These are phyloP conservation scores for Ceramica pisi DNA, from an alignment of 2,888 invertebrate genomes.

Conservation along the genomic window DNA sequence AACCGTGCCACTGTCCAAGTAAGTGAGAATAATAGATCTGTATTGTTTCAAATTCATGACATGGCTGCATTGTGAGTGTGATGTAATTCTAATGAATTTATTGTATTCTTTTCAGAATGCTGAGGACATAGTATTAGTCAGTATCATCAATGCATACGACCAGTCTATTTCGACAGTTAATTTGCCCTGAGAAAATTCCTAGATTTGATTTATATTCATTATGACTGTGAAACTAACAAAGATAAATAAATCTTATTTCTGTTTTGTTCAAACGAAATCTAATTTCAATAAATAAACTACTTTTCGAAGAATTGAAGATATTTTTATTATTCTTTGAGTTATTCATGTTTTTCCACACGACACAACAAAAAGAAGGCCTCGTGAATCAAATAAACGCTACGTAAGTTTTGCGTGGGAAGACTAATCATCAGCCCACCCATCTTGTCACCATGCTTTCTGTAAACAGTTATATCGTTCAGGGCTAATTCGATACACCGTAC, in stretches of 20 bases:
- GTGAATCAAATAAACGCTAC: conserved; percentile 40
- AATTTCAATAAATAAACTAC: conserved; percentile 36
- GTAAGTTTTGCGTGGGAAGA: conserved; percentile 25
- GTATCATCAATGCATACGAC: not conserved
- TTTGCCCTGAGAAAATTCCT: not conserved
- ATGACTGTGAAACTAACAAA: not conserved
- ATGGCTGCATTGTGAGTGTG: no score
- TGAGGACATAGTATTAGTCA: not conserved
- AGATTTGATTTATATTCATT: not conserved
- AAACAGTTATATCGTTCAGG: no score
- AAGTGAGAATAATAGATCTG: not conserved
- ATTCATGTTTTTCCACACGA: conserved; percentile 27
- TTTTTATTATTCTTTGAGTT: conserved; percentile 24
- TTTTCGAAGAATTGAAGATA: not conserved
- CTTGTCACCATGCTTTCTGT: no score
- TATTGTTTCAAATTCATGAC: not conserved
- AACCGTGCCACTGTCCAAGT: conserved; percentile 13
- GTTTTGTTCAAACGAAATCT: conserved; percentile 9
- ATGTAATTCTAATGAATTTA: not conserved
- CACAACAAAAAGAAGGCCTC: conserved; percentile 9
- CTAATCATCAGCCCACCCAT: conserved; percentile 46
- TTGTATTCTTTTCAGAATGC: conserved; percentile 25
- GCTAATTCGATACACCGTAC: no score
- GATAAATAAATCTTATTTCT: not conserved
- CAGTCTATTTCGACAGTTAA: not conserved